Evolutionary conservation across 1,140 invertebrate species (phyloP), one percentile per base, ranked within the genome.

Genomic region (Panonychus citri): DNA sequence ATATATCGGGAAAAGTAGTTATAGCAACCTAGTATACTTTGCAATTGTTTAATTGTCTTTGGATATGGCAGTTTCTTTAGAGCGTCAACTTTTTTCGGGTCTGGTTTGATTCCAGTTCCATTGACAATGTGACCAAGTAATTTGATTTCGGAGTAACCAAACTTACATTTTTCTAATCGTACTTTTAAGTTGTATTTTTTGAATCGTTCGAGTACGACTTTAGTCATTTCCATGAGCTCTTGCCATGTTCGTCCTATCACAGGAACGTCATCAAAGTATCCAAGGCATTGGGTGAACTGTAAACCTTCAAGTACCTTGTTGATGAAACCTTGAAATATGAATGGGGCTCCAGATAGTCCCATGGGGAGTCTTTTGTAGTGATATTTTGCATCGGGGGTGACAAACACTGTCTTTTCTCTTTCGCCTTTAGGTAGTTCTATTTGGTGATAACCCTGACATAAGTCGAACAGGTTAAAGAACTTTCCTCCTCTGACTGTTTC

Each of bases 401-500:
- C 59, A 59, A 75, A 74, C 1, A 72, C 70, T 0, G 74, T 70
- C 57, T 71, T 75, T 53, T 66, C 60, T 37, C 63, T 66, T 53
- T 66, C 65, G 3, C 66, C 60, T 43, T 64, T 60, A 52, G 64
- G 60, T 2, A 70, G 54, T 1, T 66, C 26, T 59, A 74, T 30
- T 62, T 74, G 74, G 60, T 69, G 66, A 58, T 72, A 77, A 0
- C 74, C 75, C n/a, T 15, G 34, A 19, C n/a, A 28, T n/a, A 61
- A 46, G 57, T 62, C 60, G 15, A 62, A 30, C 3, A 25, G 15
- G 2, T 42, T 46, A 27, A 59, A 59, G 12, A 30, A 51, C 17
- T 30, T 55, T 42, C 24, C 27, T 8, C 30, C 30, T 8, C 13
- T 3, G 15, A 57, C 13, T 28, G 5, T 7, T 40, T 57, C 55